Percentiles rank a stretch among this genome's conserved stretches.
These are phyloP conservation scores for Gymnoscopelus microlampas DNA, from an alignment of 2,797 vertebrate genomes.

Conservation along the genomic window DNA sequence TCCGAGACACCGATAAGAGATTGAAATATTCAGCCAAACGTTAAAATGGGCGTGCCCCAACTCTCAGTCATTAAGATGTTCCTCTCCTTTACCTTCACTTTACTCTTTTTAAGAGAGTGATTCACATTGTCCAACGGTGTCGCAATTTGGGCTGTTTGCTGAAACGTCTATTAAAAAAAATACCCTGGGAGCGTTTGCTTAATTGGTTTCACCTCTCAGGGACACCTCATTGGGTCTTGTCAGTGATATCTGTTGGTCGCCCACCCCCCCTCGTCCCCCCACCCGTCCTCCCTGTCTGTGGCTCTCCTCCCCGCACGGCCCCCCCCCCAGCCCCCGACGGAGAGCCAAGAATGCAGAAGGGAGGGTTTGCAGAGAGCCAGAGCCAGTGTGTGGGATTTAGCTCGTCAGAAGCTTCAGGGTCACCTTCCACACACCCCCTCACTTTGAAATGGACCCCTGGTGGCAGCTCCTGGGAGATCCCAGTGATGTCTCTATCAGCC, in stretches of 20 bases:
- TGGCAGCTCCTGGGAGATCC: conserved; percentile 85
- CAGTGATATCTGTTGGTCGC: conserved; percentile 63
- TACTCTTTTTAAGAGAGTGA: conserved; percentile 30
- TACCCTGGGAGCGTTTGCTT: conserved; percentile 71
- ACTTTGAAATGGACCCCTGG: conserved; percentile 86
- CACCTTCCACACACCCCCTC: conserved; percentile 83
- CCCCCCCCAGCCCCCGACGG: conserved; percentile 39
- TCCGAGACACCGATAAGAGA: neutral
- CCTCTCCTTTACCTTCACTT: neutral
- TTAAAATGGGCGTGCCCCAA: neutral
- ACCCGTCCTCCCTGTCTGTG: conserved; percentile 15
- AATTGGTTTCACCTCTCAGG: conserved; percentile 82
- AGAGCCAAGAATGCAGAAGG: conserved; percentile 75
- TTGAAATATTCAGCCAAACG: conserved; percentile 11
- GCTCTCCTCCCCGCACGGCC: conserved; percentile 54
- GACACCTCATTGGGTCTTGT: conserved; percentile 71
- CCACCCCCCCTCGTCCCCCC: conserved; percentile 14
- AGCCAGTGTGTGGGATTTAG: conserved; percentile 83
- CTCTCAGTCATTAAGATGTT: neutral
- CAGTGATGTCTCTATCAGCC: conserved; percentile 89
- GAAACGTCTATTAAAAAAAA: conserved; percentile 61
- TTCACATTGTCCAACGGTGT: conserved; percentile 26
- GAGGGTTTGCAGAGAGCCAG: conserved; percentile 50
- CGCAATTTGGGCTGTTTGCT: conserved; percentile 60
- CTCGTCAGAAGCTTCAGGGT: conserved; percentile 82